These are phyloP conservation scores for Catostomus latipinnis DNA, from an alignment of 2,797 vertebrate species.

Conservation along the genomic window DNA sequence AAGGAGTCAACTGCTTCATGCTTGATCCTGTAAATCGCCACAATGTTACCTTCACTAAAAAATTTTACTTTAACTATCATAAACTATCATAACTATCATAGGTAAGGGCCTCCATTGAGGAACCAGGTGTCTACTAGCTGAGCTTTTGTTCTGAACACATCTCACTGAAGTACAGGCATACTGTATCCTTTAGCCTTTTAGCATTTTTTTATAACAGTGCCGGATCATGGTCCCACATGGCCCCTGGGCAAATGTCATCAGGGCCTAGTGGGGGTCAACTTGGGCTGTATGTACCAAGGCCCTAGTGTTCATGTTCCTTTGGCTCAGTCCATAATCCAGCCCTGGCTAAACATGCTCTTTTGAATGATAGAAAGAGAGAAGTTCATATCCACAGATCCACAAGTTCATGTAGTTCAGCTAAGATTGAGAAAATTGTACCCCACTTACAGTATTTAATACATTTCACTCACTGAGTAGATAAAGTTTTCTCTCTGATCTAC, in stretches of 20 bases:
- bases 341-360: too few relatives aligned
- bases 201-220: neutral
- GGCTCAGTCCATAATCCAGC: too few relatives aligned
- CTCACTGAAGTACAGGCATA: neutral
- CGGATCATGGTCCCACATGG: too few relatives aligned
- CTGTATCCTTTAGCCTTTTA: neutral
- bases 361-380: too few relatives aligned
- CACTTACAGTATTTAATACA: neutral
- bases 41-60: too few relatives aligned
- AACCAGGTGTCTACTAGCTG: neutral
- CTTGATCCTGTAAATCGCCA: constrained; percentile 88
- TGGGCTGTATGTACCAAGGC: too few relatives aligned
- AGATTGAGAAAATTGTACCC: too few relatives aligned
- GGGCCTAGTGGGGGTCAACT: too few relatives aligned
- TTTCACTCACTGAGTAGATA: neutral
- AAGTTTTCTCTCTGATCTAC: constrained; percentile 19
- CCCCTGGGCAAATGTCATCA: too few relatives aligned
- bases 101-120: neutral
- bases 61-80: too few relatives aligned
- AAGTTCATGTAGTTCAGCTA: neutral
- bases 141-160: neutral
- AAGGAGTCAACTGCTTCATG: constrained; percentile 98
- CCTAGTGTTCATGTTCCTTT: too few relatives aligned
- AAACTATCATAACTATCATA: too few relatives aligned
- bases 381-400: neutral